phyloP scores from a whole-genome alignment of 2,888 invertebrate species.

The Oscheius sp. region DNA sequence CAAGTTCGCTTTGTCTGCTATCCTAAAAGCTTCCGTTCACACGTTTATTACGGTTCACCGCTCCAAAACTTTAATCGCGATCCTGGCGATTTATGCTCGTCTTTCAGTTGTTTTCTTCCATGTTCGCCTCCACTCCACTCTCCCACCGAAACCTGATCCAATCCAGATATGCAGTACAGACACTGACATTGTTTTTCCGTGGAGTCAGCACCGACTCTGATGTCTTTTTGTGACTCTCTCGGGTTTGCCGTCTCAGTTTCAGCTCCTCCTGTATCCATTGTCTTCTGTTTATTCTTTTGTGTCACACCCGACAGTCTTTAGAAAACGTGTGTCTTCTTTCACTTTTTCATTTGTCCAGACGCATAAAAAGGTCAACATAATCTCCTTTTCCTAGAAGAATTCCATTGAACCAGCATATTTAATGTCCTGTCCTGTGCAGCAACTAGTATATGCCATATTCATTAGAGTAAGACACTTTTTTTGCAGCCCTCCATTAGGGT shows the following conservation, averaged over 20 bases:
- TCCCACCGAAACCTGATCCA: conserved; percentile 24
- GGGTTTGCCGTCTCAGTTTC: conserved; percentile 12
- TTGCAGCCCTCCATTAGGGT: too few relatives aligned
- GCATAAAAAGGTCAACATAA: too few relatives aligned
- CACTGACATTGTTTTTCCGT: background rate
- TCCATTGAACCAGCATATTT: too few relatives aligned
- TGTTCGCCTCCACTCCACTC: conserved; percentile 9
- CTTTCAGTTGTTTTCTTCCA: conserved; percentile 10
- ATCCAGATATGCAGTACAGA: conserved; percentile 12
- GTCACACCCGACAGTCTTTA: conserved; percentile 2
- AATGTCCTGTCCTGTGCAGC: too few relatives aligned
- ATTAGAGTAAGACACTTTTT: too few relatives aligned
- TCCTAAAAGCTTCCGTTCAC: background rate
- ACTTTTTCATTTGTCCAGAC: too few relatives aligned
- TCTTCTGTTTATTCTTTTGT: conserved; percentile 11
- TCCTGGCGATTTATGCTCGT: conserved; percentile 1
- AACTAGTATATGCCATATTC: too few relatives aligned
- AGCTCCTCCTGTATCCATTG: conserved; percentile 21
- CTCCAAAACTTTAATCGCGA: background rate
- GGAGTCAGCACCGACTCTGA: background rate
- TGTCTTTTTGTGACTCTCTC: background rate
- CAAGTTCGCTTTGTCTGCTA: background rate
- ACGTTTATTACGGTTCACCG: background rate
- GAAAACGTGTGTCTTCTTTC: background rate
- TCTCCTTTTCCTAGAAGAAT: too few relatives aligned